Conservation (phyloP, 2,113 vertebrate genomes). For the Limnothrissa miodon region DNA sequence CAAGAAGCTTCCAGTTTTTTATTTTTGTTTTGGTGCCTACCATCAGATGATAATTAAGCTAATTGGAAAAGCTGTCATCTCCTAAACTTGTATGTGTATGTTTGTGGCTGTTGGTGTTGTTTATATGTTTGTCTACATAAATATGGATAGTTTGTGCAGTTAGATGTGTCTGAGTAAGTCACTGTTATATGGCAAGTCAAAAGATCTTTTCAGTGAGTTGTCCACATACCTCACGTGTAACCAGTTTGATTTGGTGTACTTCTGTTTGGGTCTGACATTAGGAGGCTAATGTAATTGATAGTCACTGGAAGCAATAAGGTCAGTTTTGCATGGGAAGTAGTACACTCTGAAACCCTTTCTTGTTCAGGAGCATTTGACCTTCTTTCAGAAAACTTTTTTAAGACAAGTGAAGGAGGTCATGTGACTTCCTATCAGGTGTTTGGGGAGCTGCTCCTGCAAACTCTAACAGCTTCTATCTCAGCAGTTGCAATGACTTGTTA, state of each 20-base stretch:
- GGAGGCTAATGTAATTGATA: background rate
- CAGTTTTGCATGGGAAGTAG: background rate
- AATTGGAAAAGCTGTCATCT: too few relatives aligned
- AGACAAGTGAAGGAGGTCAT: background rate
- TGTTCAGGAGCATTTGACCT: background rate
- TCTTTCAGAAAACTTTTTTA: background rate
- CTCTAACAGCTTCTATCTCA: too few relatives aligned
- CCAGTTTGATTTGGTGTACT: background rate
- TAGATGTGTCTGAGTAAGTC: background rate
- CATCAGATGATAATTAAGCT: too few relatives aligned
- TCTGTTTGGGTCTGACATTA: background rate
- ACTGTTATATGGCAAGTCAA: background rate
- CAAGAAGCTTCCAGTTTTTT: too few relatives aligned
- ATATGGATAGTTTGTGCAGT: too few relatives aligned
- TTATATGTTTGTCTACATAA: too few relatives aligned
- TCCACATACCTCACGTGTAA: background rate
- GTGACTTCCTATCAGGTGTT: background rate
- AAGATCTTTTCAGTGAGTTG: background rate
- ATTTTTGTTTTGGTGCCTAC: too few relatives aligned
- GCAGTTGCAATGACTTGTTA: too few relatives aligned
- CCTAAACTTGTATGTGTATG: too few relatives aligned
- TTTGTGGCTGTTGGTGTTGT: too few relatives aligned
- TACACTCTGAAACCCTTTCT: background rate
- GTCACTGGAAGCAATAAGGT: background rate
- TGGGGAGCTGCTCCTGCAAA: too few relatives aligned